Conservation (phyloP, 2,113 vertebrate genomes). For the Taxidea taxus region DNA sequence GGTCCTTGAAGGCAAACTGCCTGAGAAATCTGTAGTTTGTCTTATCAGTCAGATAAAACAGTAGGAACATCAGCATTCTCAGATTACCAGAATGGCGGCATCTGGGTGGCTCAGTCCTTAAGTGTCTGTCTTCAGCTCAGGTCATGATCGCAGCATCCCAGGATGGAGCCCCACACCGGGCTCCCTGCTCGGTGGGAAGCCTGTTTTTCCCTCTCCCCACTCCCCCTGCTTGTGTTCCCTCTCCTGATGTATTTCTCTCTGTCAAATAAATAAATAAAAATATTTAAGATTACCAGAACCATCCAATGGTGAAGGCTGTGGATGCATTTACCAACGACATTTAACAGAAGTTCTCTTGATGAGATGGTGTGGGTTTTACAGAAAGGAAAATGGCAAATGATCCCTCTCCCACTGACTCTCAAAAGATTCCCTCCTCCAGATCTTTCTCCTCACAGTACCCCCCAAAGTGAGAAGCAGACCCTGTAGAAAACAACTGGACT, state of each 20-base stretch:
- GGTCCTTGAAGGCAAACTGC: conserved; percentile 4
- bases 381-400: background rate
- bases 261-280: too few relatives aligned
- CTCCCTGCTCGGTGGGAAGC: too few relatives aligned
- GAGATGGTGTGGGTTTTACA: background rate
- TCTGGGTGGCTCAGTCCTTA: too few relatives aligned
- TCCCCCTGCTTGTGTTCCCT: too few relatives aligned
- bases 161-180: too few relatives aligned
- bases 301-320: background rate
- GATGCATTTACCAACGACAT: background rate
- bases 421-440: background rate
- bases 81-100: background rate
- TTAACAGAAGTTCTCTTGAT: background rate
- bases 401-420: background rate
- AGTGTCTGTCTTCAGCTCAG: too few relatives aligned
- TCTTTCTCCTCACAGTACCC: background rate
- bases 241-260: too few relatives aligned
- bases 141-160: too few relatives aligned
- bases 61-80: background rate
- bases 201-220: too few relatives aligned
- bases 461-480: background rate
- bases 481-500: background rate
- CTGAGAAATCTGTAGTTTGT: background rate
- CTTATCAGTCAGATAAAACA: background rate
- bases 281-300: background rate